These are phyloP conservation scores for Bombylius major DNA, from an alignment of 2,888 invertebrate genomes.

Conservation along the genomic window DNA sequence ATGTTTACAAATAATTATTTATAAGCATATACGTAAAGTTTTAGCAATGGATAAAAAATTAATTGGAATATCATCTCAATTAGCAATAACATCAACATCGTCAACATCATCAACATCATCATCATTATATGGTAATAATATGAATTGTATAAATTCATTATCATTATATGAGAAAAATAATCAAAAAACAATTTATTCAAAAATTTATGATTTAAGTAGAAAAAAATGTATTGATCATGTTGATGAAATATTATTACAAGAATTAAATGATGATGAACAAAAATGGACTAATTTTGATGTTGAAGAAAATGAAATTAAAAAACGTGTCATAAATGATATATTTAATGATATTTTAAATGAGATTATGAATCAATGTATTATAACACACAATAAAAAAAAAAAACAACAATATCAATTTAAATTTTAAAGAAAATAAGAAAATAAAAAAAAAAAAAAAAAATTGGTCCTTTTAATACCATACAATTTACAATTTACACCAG, in stretches of 20 bases:
- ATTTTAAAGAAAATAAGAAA: too few relatives aligned
- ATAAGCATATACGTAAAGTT: conserved; percentile 40
- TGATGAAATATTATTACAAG: conserved; percentile 56
- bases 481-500: too few relatives aligned
- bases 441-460: too few relatives aligned
- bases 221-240: conserved; percentile 52
- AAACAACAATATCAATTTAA: background rate
- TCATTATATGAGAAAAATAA: background rate
- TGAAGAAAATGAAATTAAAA: conserved; percentile 56
- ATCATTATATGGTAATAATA: too few relatives aligned
- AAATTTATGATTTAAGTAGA: conserved; percentile 40
- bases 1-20: conserved; percentile 39
- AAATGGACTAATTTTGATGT: conserved; percentile 62
- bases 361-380: conserved; percentile 23
- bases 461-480: too few relatives aligned
- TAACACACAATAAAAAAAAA: background rate
- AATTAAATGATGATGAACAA: conserved; percentile 56
- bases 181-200: background rate
- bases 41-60: conserved; percentile 43
- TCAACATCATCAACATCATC: too few relatives aligned
- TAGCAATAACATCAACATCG: too few relatives aligned
- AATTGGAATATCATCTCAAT: background rate
- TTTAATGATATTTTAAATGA: conserved; percentile 42
- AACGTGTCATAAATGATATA: conserved; percentile 44
- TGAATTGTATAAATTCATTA: too few relatives aligned